These are phyloP conservation scores for Alfaro cultratus DNA, from an alignment of 2,797 vertebrate species.

Conservation along the genomic window DNA sequence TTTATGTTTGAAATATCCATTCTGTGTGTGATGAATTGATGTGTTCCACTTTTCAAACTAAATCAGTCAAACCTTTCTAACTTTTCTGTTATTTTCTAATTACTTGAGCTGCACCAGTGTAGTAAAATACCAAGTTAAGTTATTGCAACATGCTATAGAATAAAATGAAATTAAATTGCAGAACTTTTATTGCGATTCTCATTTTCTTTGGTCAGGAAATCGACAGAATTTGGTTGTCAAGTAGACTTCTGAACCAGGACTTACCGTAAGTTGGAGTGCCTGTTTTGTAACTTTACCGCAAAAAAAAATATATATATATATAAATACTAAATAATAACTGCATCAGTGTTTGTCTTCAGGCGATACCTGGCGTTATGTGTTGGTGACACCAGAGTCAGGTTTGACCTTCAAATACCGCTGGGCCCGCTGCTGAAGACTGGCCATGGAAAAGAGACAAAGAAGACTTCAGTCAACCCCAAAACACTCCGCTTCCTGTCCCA, in stretches of 20 bases:
- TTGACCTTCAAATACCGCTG: conserved; percentile 86
- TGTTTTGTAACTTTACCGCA: neutral
- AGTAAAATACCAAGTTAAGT: neutral
- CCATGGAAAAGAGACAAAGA: conserved; percentile 67
- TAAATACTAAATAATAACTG: neutral
- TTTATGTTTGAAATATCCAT: neutral
- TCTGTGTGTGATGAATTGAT: neutral
- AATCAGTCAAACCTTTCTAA: neutral
- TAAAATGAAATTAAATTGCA: too few species aligned
- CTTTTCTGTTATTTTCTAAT: neutral
- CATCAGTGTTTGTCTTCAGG: conserved; percentile 68
- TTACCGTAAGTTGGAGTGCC: conserved; percentile 87
- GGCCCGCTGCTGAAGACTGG: conserved; percentile 53
- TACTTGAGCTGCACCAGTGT: neutral
- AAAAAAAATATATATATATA: too few species aligned
- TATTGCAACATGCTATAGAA: neutral
- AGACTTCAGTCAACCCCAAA: conserved; percentile 81
- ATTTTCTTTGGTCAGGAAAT: conserved; percentile 86
- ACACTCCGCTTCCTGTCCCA: conserved; percentile 88
- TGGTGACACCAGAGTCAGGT: conserved; percentile 90
- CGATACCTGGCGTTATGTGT: conserved; percentile 92
- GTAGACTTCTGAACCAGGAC: conserved; percentile 91
- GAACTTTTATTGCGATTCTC: too few species aligned
- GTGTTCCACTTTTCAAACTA: neutral
- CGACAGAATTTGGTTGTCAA: conserved; percentile 94